Evolutionary conservation across 2,113 vertebrate genomes (phyloP).

Genomic region (Calidris pygmaea): DNA sequence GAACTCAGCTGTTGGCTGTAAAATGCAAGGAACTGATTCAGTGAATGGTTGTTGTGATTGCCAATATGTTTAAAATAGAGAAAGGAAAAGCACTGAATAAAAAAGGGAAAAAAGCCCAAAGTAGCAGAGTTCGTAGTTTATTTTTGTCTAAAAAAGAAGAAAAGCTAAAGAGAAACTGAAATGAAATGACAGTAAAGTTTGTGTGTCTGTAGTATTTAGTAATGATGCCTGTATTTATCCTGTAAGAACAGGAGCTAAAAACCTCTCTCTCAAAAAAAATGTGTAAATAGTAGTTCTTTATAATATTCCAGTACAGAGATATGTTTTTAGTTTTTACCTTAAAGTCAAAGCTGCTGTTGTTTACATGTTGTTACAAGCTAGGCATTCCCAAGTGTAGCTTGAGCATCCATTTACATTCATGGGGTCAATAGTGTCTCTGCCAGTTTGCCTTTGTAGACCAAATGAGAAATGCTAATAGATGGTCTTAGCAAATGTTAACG

Average conservation of each 20-base stretch:
- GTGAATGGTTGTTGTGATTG: background rate
- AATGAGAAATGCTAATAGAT: background rate
- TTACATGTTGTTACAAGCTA: background rate
- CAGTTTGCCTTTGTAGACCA: background rate
- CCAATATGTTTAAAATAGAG: background rate
- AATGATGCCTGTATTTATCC: background rate
- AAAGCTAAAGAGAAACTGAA: background rate
- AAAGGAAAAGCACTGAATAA: background rate
- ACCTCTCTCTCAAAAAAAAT: background rate
- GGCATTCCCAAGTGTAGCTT: background rate
- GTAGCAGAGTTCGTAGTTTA: background rate
- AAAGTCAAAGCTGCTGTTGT: background rate
- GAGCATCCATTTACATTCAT: background rate
- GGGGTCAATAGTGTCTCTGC: background rate
- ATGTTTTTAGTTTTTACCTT: background rate
- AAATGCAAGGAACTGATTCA: background rate
- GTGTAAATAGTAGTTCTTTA: background rate
- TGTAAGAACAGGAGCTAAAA: background rate
- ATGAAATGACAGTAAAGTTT: background rate
- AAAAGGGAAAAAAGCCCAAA: background rate
- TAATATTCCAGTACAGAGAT: background rate
- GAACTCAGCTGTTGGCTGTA: background rate
- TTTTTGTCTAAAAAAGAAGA: background rate
- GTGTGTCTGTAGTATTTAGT: background rate
- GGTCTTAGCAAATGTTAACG: background rate